These are phyloP conservation scores for Hesperophylax magnus DNA, from an alignment of 1,140 invertebrate species.

Conservation along the genomic window DNA sequence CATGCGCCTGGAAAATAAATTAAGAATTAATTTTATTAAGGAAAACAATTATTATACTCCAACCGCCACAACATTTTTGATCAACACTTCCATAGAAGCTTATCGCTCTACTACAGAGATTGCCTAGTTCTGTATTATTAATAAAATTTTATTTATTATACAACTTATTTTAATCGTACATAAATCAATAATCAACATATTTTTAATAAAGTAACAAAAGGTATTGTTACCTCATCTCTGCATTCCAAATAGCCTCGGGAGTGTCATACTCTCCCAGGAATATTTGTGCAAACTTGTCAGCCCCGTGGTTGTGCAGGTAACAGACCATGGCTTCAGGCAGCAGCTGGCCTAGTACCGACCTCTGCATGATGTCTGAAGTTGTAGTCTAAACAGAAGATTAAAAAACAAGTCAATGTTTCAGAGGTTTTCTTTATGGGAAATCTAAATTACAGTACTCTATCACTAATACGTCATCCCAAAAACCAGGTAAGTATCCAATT, in stretches of 20 bases:
- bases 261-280: constrained; percentile 99
- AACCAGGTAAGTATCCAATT: too few species aligned
- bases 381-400: constrained; percentile 67
- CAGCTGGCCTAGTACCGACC: constrained; percentile 91
- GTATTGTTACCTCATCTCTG: constrained; percentile 80
- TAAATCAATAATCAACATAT: too few species aligned
- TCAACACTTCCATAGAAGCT: too few species aligned
- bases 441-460: not conserved
- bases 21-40: not conserved
- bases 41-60: too few species aligned
- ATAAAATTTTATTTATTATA: too few species aligned
- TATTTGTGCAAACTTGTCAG: constrained; percentile 99
- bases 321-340: constrained; percentile 99
- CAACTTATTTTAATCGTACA: too few species aligned
- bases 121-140: too few species aligned
- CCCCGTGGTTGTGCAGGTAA: constrained; percentile 98
- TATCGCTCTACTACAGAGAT: too few species aligned
- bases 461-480: not conserved
- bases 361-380: constrained; percentile 85
- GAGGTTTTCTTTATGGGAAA: not conserved
- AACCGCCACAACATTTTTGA: too few species aligned
- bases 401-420: not conserved
- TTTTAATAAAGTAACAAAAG: too few species aligned
- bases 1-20: constrained; percentile 77
- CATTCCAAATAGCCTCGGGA: constrained; percentile 97